These are phyloP conservation scores for Temnothorax curvispinosus DNA, from an alignment of 1,140 invertebrate species.

Conservation along the genomic window DNA sequence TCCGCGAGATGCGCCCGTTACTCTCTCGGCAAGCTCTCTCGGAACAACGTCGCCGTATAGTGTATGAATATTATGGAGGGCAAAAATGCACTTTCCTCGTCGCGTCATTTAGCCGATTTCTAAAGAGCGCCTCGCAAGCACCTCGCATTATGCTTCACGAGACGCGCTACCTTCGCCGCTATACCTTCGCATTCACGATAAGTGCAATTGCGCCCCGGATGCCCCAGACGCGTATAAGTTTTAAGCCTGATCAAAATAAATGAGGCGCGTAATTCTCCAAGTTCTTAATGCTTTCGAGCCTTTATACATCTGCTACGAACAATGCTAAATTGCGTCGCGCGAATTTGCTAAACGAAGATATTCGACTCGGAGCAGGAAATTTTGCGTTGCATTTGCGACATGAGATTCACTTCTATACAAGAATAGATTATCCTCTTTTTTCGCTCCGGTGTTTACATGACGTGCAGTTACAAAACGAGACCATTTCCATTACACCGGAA, in stretches of 20 bases:
- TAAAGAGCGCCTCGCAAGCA: conserved; percentile 41
- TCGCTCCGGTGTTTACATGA: not conserved
- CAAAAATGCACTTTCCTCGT: conserved; percentile 59
- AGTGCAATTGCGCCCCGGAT: conserved; percentile 42
- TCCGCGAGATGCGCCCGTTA: conserved; percentile 16
- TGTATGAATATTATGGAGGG: conserved; percentile 52
- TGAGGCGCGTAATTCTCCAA: conserved; percentile 22
- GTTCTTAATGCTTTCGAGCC: not conserved
- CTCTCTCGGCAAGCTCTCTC: not conserved
- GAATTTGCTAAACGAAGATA: not conserved
- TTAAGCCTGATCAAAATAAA: conserved; percentile 31
- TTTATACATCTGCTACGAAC: not conserved
- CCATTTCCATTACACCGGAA: conserved; percentile 15
- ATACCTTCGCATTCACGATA: conserved; percentile 8
- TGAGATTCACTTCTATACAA: not conserved
- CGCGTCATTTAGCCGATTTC: conserved; percentile 47
- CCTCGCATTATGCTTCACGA: conserved; percentile 29
- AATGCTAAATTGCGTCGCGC: conserved; percentile 3
- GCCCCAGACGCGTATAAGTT: conserved; percentile 25
- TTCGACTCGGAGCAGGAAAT: not conserved
- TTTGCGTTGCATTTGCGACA: not conserved
- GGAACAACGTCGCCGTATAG: conserved; percentile 25
- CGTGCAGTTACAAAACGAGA: not conserved
- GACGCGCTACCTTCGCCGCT: not conserved
- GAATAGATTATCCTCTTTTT: not conserved